Base-by-base conservation (phyloP, 2,113 vertebrate genomes). In the Megaceryle maxima region DNA sequence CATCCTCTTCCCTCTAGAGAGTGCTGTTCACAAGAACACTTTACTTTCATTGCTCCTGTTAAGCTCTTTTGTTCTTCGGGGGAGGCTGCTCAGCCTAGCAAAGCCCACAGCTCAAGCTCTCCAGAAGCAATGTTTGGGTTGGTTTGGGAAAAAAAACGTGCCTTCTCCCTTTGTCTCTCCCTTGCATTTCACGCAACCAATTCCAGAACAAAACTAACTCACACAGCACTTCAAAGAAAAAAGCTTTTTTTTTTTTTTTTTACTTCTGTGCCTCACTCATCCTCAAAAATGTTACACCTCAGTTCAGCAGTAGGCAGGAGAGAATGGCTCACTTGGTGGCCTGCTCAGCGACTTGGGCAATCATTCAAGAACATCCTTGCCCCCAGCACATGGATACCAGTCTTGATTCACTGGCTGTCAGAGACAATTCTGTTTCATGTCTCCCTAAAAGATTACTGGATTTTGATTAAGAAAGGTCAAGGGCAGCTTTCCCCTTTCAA, bases 391-490 rank as follows among this genome's bases (percentile, higher is more conserved):
- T 10, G 66, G 77, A 62, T 59, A 84, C 21, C 35, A 31, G 66
- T 41, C 88, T 91, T 93, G 94, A 88, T 82, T 82, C 83, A 67
- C 77, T 26, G 66, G 50, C 88, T 96, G 92, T 76, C 92, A 95
- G 70, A 93, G 66, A 84, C 83, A 82, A 82, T 92, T 92, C 73
- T 87, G 67, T 33, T 73, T 68, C n/a, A 8, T 7, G 77, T 91
- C 83, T 84, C 62, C 86, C 59, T 46, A 69, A 92, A 96, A 95
- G 77, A 96, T 79, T 92, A 95, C 92, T 85, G 84, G 83, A 87
- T 95, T 93, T 93, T 94, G 92, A 93, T 96, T 94, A 96, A 81
- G 92, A 80, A 95, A 95, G 88, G 86, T 84, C 74, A 93, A 93
- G 83, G 77, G 50, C 70, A 75, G 80, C 35, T 87, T 56, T 62